These are phyloP conservation scores for Ochropleura plecta DNA, from an alignment of 2,888 invertebrate genomes.

Conservation along the genomic window DNA sequence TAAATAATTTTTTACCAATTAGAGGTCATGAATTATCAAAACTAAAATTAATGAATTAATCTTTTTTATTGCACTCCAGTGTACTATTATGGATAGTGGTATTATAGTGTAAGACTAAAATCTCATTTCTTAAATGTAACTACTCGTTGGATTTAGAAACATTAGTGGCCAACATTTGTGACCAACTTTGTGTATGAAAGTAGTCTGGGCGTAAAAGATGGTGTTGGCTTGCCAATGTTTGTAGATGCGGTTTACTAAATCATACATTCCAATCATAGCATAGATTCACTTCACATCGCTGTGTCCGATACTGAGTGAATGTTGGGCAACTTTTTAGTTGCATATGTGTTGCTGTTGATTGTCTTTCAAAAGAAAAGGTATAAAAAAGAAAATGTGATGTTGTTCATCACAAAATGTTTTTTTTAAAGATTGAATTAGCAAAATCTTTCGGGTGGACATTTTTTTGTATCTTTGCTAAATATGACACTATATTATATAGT, in stretches of 20 bases:
- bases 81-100: slow-evolving; percentile 55
- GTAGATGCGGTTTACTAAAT: slow-evolving; percentile 40
- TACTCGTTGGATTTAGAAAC: slow-evolving; percentile 37
- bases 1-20: slow-evolving; percentile 27
- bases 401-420: background rate
- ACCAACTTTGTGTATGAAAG: background rate
- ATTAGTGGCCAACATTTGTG: slow-evolving; percentile 27
- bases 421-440: background rate
- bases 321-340: slow-evolving; percentile 62
- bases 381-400: background rate
- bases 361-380: background rate
- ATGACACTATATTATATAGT: background rate
- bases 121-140: slow-evolving; percentile 55
- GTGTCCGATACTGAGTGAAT: slow-evolving; percentile 54
- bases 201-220: slow-evolving; percentile 10
- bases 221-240: slow-evolving; percentile 27
- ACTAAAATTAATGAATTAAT: slow-evolving; percentile 12
- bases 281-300: slow-evolving; percentile 57
- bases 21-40: slow-evolving; percentile 45
- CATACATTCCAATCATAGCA: slow-evolving; percentile 64
- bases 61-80: slow-evolving; percentile 55
- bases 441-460: slow-evolving; percentile 1
- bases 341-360: slow-evolving; percentile 20
- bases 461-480: background rate
- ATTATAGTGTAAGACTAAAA: slow-evolving; percentile 61